Base-by-base conservation (phyloP, 1,140 invertebrate genomes). In the Apis florea region DNA sequence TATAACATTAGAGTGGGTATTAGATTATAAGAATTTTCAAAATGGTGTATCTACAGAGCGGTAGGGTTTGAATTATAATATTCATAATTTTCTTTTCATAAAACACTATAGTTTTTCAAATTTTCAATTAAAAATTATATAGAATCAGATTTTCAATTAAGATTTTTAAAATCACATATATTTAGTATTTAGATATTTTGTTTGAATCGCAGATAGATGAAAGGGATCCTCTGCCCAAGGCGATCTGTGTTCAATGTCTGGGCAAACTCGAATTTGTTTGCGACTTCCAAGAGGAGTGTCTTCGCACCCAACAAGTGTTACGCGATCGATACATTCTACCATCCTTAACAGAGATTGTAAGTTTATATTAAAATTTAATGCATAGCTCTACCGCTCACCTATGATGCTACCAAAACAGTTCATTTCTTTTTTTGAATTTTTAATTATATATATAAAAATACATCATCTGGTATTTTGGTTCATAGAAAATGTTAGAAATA, bases 241-340 rank as follows among this genome's bases (percentile, higher is more conserved):
- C 88, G 84, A 94, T 94, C 85, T 94, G 93, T 89, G 92, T 94
- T 87, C 93, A 94, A 78, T 94, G 93, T 91, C 87, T 94, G 89
- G 93, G 93, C 58, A 94, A 94, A 88, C 92, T 94, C 71, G 93
- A 94, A 92, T 94, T 93, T 83, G 92, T 94, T 90, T 94, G 93
- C 77, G 93, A 94, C 86, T 94, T 94, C 80, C 93, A 94, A 93
- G 93, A 94, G 87, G 92, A 93, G 88, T 94, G 93, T 91, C 91
- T 93, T 77, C 93, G 92, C 77, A 93, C 92, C 82, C 93, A 94
- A 90, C 89, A 92, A 88, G 83, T 90, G 87, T 91, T 94, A 86
- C 92, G 90, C 79, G 87, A 93, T 88, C 92, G 89, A 68, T 93
- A 92, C 84, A 91, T 91, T 91, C 89, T 93, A 75, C 92, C 92